Evolutionary conservation across 2,797 vertebrate species (phyloP).

Genomic region (Avahi laniger): DNA sequence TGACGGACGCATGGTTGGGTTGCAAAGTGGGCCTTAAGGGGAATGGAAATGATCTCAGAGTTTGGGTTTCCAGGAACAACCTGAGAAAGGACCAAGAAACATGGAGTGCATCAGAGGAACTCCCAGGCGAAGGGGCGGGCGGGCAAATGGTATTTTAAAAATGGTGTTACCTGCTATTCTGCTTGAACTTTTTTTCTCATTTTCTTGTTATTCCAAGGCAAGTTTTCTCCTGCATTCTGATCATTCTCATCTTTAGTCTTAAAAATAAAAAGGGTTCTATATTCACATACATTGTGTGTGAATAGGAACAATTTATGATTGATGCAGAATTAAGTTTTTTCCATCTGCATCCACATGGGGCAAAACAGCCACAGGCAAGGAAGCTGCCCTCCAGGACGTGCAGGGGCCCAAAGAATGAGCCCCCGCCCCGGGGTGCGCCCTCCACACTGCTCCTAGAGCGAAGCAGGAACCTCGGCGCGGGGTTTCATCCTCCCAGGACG

Average conservation of each 20-base stretch:
- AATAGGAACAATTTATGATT: too few relatives aligned
- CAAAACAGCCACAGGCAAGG: neutral
- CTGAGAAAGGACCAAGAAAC: neutral
- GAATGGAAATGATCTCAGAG: neutral
- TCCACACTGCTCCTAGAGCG: fast-evolving
- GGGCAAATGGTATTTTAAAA: neutral
- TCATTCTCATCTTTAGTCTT: neutral
- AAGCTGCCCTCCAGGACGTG: neutral
- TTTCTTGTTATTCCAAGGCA: neutral
- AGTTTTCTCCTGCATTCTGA: neutral
- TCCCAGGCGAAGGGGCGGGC: fast-evolving
- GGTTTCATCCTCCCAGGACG: neutral
- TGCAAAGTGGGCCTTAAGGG: neutral
- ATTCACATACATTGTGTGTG: neutral
- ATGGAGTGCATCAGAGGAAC: fast-evolving
- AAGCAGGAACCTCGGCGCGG: neutral
- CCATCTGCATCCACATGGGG: neutral
- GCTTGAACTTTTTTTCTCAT: neutral
- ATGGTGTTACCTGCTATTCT: neutral
- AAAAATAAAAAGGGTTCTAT: neutral
- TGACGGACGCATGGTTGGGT: fast-evolving
- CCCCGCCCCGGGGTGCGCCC: fast-evolving
- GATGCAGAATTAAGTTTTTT: neutral
- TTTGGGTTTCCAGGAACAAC: neutral
- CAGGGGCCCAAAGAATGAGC: fast-evolving